These are phyloP conservation scores for Casuarius casuarius DNA, from an alignment of 2,113 vertebrate genomes.

Conservation along the genomic window DNA sequence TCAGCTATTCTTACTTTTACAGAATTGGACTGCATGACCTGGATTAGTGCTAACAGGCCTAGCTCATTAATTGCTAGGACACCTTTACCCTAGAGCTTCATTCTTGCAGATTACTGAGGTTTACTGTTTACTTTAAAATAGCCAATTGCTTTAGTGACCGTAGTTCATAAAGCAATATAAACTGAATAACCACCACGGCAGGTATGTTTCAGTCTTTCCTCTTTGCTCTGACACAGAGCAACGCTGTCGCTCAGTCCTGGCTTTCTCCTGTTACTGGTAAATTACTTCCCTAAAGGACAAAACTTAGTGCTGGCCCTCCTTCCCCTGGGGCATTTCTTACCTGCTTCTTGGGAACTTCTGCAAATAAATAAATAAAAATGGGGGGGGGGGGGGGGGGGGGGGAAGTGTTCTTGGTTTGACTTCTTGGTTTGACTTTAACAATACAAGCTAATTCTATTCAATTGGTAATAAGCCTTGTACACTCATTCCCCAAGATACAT, in stretches of 20 bases:
- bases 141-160: not conserved
- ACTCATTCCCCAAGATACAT: not conserved
- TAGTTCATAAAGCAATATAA: not conserved
- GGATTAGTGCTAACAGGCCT: not conserved
- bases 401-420: not conserved
- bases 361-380: not conserved
- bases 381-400: too few relatives aligned
- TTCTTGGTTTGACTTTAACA: too few relatives aligned
- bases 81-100: not conserved
- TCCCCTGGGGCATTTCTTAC: rapidly evolving
- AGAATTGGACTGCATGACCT: not conserved
- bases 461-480: rapidly evolving
- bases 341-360: not conserved
- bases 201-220: not conserved
- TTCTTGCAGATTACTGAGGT: not conserved
- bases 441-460: not conserved
- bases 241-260: rapidly evolving
- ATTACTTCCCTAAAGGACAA: not conserved
- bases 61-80: not conserved
- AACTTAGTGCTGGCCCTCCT: not conserved
- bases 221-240: rapidly evolving
- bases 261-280: not conserved
- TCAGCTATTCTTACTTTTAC: not conserved
- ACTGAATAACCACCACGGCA: rapidly evolving
- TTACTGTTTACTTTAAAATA: not conserved